Percentiles rank a stretch among this genome's conserved stretches.
These are phyloP conservation scores for Monochamus alternatus DNA, from an alignment of 2,888 invertebrate species.

Conservation along the genomic window DNA sequence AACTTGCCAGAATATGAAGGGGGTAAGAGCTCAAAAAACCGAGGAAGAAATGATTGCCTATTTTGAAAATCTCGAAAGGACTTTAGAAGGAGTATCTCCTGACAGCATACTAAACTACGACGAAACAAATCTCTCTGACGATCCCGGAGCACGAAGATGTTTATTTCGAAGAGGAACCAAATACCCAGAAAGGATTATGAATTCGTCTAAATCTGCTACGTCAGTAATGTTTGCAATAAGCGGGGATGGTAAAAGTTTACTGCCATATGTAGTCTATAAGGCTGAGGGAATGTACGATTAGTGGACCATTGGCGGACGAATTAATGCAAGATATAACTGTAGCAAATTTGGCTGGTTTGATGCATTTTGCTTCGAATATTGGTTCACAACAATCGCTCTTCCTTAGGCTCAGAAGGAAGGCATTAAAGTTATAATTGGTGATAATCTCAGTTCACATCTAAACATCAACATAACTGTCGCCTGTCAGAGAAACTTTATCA, in stretches of 20 bases:
- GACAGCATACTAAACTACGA: slow-evolving; percentile 36
- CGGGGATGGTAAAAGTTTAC: neutral
- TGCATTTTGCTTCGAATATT: neutral
- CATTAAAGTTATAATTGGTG: neutral
- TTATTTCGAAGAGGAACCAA: neutral
- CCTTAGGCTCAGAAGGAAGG: neutral
- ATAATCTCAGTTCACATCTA: neutral
- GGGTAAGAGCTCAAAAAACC: neutral
- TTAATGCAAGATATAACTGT: neutral
- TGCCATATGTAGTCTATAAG: too few species aligned
- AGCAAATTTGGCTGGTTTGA: too few species aligned
- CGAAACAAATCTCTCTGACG: slow-evolving; percentile 37
- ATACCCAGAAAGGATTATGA: neutral
- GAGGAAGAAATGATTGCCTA: neutral
- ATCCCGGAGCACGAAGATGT: slow-evolving; percentile 23
- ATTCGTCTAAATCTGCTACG: neutral
- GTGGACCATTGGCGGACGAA: neutral
- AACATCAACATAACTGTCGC: neutral
- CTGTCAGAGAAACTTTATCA: neutral
- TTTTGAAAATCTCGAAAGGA: slow-evolving; percentile 6
- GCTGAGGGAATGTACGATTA: neutral
- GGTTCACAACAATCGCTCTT: neutral
- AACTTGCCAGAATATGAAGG: neutral
- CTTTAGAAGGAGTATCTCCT: slow-evolving; percentile 32
- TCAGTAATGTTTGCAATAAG: neutral